phyloP scores from a whole-genome alignment of 2,888 invertebrate genomes.

The Bombyx huttoni region DNA sequence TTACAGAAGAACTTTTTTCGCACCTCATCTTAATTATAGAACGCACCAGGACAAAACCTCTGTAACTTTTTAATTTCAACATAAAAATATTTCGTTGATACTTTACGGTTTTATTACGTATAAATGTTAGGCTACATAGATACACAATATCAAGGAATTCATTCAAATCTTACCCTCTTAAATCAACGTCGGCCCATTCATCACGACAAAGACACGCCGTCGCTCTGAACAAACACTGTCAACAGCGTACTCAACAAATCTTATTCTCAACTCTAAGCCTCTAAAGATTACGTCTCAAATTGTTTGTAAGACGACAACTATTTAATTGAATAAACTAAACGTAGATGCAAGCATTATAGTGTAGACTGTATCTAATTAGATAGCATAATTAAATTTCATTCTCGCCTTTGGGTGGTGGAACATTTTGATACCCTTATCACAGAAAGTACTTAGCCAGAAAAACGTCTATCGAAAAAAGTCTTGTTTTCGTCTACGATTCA shows the following conservation, averaged over 20 bases:
- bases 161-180: conserved; percentile 51
- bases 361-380: conserved; percentile 59
- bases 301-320: conserved; percentile 11
- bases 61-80: conserved; percentile 8
- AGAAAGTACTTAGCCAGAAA: conserved; percentile 17
- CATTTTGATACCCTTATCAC: conserved; percentile 37
- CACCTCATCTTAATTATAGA: conserved; percentile 41
- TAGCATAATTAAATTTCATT: conserved; percentile 55
- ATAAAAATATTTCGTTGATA: conserved; percentile 15
- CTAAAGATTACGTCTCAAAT: conserved; percentile 6
- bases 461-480: conserved; percentile 12
- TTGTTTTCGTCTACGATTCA: not conserved
- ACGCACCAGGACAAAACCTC: conserved; percentile 1
- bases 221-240: conserved; percentile 27
- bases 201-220: conserved; percentile 46
- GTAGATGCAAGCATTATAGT: conserved; percentile 52
- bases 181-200: conserved; percentile 56
- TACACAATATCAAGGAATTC: conserved; percentile 39
- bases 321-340: conserved; percentile 37
- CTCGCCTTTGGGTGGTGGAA: conserved; percentile 58
- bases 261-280: conserved; percentile 24
- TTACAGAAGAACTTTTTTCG: conserved; percentile 51
- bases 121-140: conserved; percentile 29
- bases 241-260: conserved; percentile 16
- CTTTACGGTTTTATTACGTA: conserved; percentile 52